Evolutionary conservation across 2,113 vertebrate species (phyloP).

Genomic region (Carassius carassius): DNA sequence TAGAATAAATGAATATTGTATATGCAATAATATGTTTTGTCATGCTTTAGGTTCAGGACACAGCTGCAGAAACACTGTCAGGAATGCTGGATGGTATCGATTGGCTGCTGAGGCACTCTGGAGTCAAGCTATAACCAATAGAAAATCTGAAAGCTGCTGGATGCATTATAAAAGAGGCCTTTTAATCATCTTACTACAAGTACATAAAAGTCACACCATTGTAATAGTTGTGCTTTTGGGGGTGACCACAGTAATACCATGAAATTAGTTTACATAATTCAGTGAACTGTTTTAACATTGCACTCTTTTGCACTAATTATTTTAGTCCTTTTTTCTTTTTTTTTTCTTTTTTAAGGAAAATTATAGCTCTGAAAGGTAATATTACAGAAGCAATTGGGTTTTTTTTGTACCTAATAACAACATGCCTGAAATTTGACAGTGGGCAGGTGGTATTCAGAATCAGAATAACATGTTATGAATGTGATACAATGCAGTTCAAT

Average conservation of each 20-base stretch:
- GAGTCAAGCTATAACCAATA: slow-evolving; percentile 67
- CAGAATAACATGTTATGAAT: neutral
- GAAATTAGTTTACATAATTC: neutral
- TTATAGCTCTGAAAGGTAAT: neutral
- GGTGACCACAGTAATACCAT: neutral
- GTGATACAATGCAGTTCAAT: neutral
- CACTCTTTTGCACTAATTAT: neutral
- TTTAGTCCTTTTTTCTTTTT: neutral
- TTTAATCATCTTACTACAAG: neutral
- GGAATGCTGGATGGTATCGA: slow-evolving; percentile 86
- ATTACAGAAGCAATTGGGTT: neutral
- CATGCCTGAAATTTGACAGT: neutral
- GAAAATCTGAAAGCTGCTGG: neutral
- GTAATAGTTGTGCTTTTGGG: neutral
- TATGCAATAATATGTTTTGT: neutral
- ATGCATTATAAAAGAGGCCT: neutral
- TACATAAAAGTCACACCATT: neutral
- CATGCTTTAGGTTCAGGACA: slow-evolving; percentile 81
- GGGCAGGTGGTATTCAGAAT: neutral
- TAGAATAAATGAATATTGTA: neutral
- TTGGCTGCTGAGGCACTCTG: slow-evolving; percentile 86
- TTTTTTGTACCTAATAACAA: neutral
- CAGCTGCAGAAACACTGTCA: slow-evolving; percentile 80
- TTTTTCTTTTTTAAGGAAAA: too few relatives aligned
- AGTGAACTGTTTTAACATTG: neutral